Evolutionary conservation across 2,797 vertebrate species (phyloP), one percentile per base, ranked within the genome.

Genomic region (Falco cherrug): DNA sequence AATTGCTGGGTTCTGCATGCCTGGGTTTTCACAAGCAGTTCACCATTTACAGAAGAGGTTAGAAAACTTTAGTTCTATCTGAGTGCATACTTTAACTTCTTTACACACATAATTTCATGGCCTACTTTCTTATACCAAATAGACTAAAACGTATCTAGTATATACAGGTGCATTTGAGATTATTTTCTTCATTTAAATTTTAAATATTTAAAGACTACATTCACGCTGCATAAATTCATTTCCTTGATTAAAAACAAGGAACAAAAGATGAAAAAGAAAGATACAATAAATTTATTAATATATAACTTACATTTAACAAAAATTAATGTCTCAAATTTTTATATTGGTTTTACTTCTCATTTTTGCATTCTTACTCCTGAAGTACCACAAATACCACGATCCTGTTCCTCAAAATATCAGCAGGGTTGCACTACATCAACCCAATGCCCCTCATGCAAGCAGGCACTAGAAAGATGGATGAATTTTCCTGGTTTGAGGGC

Each of bases 111-210:
- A 95, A 96, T 97, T 97, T 97, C 88, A 51, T 95, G 90, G 91
- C 97, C 95, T 95, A 89, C 61, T 97, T 97, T 97, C 74, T 91
- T 92, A 74, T 70, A 93, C 59, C 64, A 97, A 97, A 93, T 93
- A 88, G 91, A 97, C 95, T 96, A 92, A 95, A 96, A 97, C 93
- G 97, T 87, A 95, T 97, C 91, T 92, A 92, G 85, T 90, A 96
- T 28, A 16, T 71, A 76, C 57, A 97, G 91, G 84, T 97, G 29
- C 67, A 95, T 92, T 81, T 68, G 95, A 89, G 69, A 96, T 33
- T 28, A 97, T 96, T 97, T 89, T 87, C 50, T 96, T 95, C 16
- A 97, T 97, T 97, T 97, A 87, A 94, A 97, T 97, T 95, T 98
- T 97, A 92, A 97, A 95, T 96, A 97, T 96, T 97, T 97, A 95